Base-by-base conservation (phyloP, 2,113 vertebrate species). In the Hemicordylus capensis region DNA sequence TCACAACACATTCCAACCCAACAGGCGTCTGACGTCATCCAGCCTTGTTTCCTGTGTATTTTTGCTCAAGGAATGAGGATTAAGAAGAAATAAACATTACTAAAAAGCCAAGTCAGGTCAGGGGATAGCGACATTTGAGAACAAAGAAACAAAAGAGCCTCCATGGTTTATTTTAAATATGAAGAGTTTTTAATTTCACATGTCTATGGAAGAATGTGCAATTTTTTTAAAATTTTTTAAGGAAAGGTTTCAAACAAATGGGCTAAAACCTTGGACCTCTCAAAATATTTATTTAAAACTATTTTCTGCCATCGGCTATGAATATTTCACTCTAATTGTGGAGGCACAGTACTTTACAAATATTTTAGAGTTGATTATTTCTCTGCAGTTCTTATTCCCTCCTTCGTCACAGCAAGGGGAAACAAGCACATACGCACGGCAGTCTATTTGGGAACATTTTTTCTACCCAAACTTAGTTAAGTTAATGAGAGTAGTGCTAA, bases 341-440 rank as follows among this genome's bases (percentile, higher is more conserved):
- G 94, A 90, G 89, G 90, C 93, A 95, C n/a, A 90, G 90, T 93
- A 91, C 94, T 75, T 97, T 96, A 96, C 94, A 98, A 96, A 97
- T 94, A 94, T 94, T 91, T 22, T 94, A 76, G 90, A 95, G 93
- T 96, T 95, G 85, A 94, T 93, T 80, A 87, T 91, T 76, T 88
- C 20, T 19, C 70, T 59, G 61, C 85, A 87, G 84, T n/a, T 73
- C 85, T 86, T 76, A 69, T 96, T 93, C 96, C 91, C 26, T 26
- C 63, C 76, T 46, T 8, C 58, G 91, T 51, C 91, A 96, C 95
- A 97, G 96, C 97, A 97, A 96, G 58, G 9, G 6, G 6, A 46
- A 44, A 51, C 51, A 54, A 7, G 17, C 72, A n/a, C 12, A 79
- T 31, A 28, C 26, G 44, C 6, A 37, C 42, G 64, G n/a, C 12